These are phyloP conservation scores for Minunthozetes semirufus DNA, from an alignment of 2,888 invertebrate genomes.

Conservation along the genomic window DNA sequence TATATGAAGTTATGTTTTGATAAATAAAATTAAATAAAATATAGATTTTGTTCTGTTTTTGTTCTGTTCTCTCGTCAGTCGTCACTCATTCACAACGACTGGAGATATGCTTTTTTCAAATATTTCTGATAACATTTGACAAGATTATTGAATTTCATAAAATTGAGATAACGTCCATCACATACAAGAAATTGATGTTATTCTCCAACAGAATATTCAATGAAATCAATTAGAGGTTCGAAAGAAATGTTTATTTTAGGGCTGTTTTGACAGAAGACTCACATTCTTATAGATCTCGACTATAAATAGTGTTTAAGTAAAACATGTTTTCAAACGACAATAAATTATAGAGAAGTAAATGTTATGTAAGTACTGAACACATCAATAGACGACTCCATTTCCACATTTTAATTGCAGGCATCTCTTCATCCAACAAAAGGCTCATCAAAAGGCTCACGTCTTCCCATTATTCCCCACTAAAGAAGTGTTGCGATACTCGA, in stretches of 20 bases:
- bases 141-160: constrained; percentile 23
- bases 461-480: constrained; percentile 1
- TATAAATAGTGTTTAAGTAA: constrained; percentile 14
- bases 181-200: neutral
- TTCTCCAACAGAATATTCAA: constrained; percentile 5
- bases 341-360: constrained; percentile 3
- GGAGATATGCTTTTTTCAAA: neutral
- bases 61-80: neutral
- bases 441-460: constrained; percentile 3
- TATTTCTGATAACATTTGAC: neutral
- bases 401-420: neutral
- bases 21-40: neutral
- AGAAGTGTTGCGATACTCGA: neutral
- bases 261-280: constrained; percentile 15
- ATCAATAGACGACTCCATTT: constrained; percentile 1
- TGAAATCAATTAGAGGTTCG: constrained; percentile 5
- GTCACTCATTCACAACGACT: neutral
- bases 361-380: neutral
- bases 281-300: constrained; percentile 7
- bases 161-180: constrained; percentile 24
- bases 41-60: constrained; percentile 10
- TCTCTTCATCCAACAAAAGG: too few species aligned
- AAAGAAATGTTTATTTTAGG: constrained; percentile 19
- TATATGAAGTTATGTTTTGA: neutral
- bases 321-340: constrained; percentile 5